Conservation (phyloP, 2,113 vertebrate genomes). For the Erythrocercus mccallii region DNA sequence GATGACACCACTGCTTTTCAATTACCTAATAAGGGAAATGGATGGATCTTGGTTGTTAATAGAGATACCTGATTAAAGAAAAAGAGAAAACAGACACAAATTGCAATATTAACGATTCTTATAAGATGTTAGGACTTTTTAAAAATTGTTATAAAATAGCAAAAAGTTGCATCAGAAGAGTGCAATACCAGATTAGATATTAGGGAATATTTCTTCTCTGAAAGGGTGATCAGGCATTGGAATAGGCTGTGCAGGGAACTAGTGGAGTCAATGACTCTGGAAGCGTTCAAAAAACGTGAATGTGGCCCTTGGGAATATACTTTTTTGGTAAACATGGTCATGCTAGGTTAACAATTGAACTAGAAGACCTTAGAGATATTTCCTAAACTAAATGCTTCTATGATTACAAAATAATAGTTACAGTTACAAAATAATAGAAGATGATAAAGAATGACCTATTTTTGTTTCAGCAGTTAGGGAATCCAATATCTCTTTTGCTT, state of each 20-base stretch:
- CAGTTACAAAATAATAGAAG: neutral
- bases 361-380: neutral
- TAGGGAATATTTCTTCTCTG: neutral
- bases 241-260: neutral
- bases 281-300: neutral
- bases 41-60: neutral
- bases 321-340: neutral
- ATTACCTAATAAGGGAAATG: neutral
- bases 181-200: neutral
- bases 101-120: neutral
- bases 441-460: neutral
- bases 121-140: neutral
- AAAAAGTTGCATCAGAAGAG: neutral
- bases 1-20: neutral
- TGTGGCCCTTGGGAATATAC: neutral
- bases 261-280: neutral
- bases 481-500: neutral
- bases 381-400: neutral
- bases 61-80: neutral
- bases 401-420: neutral
- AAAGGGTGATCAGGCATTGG: neutral
- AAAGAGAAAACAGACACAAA: neutral
- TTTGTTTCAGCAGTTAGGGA: neutral
- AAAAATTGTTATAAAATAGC: neutral
- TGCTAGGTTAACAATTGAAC: neutral